Evolutionary conservation across 2,113 vertebrate species (phyloP), one percentile per base, ranked within the genome.

Genomic region (Isichthys henryi): DNA sequence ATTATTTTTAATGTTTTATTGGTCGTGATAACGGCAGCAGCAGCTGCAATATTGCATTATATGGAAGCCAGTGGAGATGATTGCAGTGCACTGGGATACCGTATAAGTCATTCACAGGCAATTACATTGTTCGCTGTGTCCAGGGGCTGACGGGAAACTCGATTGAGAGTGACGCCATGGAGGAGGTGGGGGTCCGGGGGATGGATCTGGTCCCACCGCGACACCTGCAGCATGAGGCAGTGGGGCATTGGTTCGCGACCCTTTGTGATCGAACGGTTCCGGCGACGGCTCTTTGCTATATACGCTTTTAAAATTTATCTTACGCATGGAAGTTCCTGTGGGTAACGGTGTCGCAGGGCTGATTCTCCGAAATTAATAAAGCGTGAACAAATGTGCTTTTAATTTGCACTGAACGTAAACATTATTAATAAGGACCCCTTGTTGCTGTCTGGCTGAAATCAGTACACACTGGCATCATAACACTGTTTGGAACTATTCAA

Each of bases 1-100:
- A 80, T 52, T 87, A 87, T 53, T 39, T 87, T 87, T 87, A 39
- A 53, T 87, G 85, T 87, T 53, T 87, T 86, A 84, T 53, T 87
- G 85, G 49, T 52, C 50, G 85, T 31, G 48, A 50, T 86, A 86
- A 49, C 84, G 84, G 84, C 84, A 50, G 48, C 43, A 23, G 56
- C 58, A 27, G 23, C 48, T n/a, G 49, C 85, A 53, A 10, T 53
- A 35, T 84, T 45, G 85, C 49, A 52, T 52, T 53, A 53, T 87
- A 39, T 19, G 13, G 85, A 53, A 35, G 48, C 9, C 49, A 19
- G 27, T 31, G 85, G 46, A 35, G 85, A 86, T 52, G 49, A 86
- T 52, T 52, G 85, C 23, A 7, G 19, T 53, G 49, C 52, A 53
- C 49, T 27, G 19, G 85, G 19, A 23, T 53, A 53, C 50, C 4